A percentile compares a stretch with the other conserved stretches of the same genome.
phyloP scores from a whole-genome alignment of 2,113 vertebrate genomes.

The Grantiella picta region DNA sequence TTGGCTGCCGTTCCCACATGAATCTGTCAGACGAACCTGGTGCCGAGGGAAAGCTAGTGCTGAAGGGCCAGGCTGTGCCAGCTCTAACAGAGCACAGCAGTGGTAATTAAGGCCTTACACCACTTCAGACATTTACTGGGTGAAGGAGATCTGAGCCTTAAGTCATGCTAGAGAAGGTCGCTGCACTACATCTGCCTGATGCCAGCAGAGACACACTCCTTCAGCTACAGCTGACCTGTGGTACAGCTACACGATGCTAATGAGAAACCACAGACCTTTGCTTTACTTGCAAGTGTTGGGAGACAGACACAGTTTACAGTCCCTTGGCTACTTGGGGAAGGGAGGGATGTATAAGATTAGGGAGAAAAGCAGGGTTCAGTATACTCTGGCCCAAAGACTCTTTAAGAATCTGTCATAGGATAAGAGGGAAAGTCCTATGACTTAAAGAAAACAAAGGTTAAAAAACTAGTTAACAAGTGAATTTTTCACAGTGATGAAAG shows the following conservation, averaged over 20 bases:
- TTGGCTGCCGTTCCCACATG: background rate
- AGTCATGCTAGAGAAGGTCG: background rate
- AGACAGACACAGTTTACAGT: background rate
- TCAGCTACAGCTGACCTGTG: background rate
- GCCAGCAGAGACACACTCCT: background rate
- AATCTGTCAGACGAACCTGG: background rate
- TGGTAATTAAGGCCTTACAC: background rate
- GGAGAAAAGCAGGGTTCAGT: background rate
- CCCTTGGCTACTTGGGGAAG: background rate
- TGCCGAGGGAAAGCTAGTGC: background rate
- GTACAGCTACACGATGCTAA: background rate
- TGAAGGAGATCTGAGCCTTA: background rate
- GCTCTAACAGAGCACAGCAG: fast-evolving
- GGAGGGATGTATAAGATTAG: background rate
- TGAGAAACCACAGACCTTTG: background rate
- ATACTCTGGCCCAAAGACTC: background rate
- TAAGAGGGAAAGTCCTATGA: background rate
- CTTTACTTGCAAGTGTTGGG: background rate
- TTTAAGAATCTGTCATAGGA: background rate
- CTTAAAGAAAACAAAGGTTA: background rate
- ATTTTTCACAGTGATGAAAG: background rate
- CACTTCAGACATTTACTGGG: background rate
- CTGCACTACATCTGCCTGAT: background rate
- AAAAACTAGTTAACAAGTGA: background rate
- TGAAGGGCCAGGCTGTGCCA: background rate